Evolutionary conservation across 2,888 invertebrate species (phyloP).

Genomic region (Diloba caeruleocephala): DNA sequence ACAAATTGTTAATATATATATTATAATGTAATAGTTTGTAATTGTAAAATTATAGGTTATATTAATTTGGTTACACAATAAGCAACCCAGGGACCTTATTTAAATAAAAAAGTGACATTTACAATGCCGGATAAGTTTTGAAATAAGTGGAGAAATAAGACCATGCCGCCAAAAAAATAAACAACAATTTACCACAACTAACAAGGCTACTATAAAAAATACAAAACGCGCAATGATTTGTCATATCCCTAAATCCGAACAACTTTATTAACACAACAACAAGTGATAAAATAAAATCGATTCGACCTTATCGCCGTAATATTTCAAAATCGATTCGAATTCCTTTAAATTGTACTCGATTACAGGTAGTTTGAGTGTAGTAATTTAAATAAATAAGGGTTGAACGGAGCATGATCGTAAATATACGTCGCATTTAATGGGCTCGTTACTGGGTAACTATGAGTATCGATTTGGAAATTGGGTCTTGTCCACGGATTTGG

Average conservation of each 20-base stretch:
- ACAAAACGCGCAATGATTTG: constrained; percentile 14
- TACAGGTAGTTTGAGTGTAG: constrained; percentile 63
- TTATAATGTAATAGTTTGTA: no score
- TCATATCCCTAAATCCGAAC: constrained; percentile 28
- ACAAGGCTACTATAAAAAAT: background rate
- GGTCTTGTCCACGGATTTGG: constrained; percentile 1
- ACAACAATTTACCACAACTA: no score
- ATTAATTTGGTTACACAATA: no score
- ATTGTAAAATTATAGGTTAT: no score
- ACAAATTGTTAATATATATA: no score
- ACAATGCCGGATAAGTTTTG: no score
- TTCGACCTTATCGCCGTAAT: constrained; percentile 25
- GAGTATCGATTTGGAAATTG: background rate
- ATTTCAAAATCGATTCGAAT: constrained; percentile 56
- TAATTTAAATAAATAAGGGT: constrained; percentile 74
- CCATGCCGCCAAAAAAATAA: no score
- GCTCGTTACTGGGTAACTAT: constrained; percentile 56
- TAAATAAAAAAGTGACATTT: no score
- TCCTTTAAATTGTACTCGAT: constrained; percentile 56
- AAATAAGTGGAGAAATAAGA: no score
- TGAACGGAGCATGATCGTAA: constrained; percentile 60
- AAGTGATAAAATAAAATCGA: constrained; percentile 52
- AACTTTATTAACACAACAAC: constrained; percentile 38
- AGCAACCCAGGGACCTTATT: no score
- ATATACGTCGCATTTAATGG: constrained; percentile 71